Base-by-base conservation (phyloP, 2,113 vertebrate species). In the Phasianus colchicus region DNA sequence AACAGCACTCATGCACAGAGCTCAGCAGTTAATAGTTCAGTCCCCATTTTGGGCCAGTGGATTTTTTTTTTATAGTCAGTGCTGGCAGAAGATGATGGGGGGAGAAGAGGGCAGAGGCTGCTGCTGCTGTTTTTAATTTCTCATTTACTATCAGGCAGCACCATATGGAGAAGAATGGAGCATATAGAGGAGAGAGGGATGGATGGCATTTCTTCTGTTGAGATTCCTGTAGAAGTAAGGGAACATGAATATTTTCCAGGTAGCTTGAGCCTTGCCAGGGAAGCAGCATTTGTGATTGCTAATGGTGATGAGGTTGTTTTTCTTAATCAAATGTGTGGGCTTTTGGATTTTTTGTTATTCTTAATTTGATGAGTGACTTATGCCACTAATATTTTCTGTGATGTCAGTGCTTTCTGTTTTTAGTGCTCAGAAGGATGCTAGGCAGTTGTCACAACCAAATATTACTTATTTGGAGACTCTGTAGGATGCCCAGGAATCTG, bases 171-270 rank as follows among this genome's bases (percentile, higher is more conserved):
- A 58, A 87, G 94, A 92, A 74, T 9, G 22, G 54, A 90, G 87
- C 50, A 47, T 71, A 55, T 3, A 91, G 76, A 89, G 83, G 58
- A 52, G 89, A 86, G 75, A 80, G 58, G 54, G 48, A 90, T 90
- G 88, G 94, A 89, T 80, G 92, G 57, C 57, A 47, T 86, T 78
- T 54, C 95, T 88, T 93, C 92, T 89, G 96, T 89, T 73, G 86
- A 93, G 95, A 52, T 93, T 71, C 78, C 81, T 87, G 72, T 92
- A 90, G 64, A 79, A 88, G 79, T 72, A 87, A 93, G 85, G 84
- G 50, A 72, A 94, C 97, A 93, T 90, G 92, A 92, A 96, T 94
- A 95, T 93, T 96, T 94, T 89, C 93, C 94, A 96, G 93, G 94
- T 95, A 81, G 86, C 93, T 71, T 60, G 45, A 95, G 67, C 57